phyloP scores from a whole-genome alignment of 2,113 vertebrate genomes.

The Heptranchias perlo region DNA sequence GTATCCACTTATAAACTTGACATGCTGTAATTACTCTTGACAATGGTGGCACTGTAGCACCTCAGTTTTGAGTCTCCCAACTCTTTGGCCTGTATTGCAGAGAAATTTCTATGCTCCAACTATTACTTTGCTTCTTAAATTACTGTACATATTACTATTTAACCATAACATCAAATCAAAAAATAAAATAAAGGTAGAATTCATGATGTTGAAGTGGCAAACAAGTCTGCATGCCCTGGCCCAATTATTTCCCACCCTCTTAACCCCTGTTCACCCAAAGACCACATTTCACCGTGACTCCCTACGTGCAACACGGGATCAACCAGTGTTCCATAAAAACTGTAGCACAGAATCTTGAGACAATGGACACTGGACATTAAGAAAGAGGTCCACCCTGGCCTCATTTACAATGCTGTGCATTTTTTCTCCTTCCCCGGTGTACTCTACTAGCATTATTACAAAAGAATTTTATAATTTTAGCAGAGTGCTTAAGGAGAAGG shows the following conservation, averaged over 20 bases:
- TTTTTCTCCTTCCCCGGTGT: constrained; percentile 62
- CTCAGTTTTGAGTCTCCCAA: background rate
- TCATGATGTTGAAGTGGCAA: no score
- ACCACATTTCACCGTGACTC: background rate
- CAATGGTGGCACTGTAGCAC: background rate
- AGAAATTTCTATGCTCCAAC: background rate
- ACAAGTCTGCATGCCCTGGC: no score
- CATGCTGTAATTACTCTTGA: background rate
- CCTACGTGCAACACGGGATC: background rate
- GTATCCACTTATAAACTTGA: no score
- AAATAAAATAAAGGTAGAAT: background rate
- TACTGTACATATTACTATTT: background rate
- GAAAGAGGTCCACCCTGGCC: constrained; percentile 72
- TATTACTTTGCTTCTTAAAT: background rate
- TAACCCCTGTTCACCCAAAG: background rate
- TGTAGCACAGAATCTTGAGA: constrained; percentile 64
- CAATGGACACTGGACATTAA: constrained; percentile 72
- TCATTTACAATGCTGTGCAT: constrained; percentile 54
- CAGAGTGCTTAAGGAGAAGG: constrained; percentile 70
- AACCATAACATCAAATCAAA: background rate
- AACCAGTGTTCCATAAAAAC: background rate
- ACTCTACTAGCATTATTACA: constrained; percentile 68
- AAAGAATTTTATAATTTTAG: constrained; percentile 62
- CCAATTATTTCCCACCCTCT: background rate
- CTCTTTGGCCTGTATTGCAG: background rate